Percentiles rank a stretch among this genome's conserved stretches.
These are phyloP conservation scores for Ethmia dodecea DNA, from an alignment of 2,888 invertebrate genomes.

Conservation along the genomic window DNA sequence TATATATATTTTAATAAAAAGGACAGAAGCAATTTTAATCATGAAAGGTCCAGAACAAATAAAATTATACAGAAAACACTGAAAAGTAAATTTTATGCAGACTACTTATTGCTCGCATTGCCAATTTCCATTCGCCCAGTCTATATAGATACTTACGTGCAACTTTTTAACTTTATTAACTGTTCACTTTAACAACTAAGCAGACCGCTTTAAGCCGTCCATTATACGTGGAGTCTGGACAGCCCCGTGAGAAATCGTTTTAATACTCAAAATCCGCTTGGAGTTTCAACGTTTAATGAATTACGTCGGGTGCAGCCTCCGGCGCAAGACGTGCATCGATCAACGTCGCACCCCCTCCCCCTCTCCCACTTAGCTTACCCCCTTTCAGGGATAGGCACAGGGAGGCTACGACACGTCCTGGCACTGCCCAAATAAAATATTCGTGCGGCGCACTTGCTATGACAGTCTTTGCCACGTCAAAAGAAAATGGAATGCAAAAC, in stretches of 20 bases:
- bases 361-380: conserved; percentile 16
- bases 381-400: conserved; percentile 50
- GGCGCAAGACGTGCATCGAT: conserved; percentile 82
- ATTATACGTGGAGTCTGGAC: too few relatives aligned
- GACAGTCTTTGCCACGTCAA: conserved; percentile 10
- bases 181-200: conserved; percentile 54
- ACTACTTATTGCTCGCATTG: too few relatives aligned
- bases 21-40: too few relatives aligned
- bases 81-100: too few relatives aligned
- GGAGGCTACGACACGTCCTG: conserved; percentile 51
- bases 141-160: too few relatives aligned
- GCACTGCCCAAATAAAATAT: conserved; percentile 75
- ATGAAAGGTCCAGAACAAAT: too few relatives aligned
- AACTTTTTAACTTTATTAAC: conserved; percentile 49
- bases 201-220: conserved; percentile 47
- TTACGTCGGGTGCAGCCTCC: conserved; percentile 77
- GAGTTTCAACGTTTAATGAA: conserved; percentile 77
- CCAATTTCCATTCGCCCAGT: too few relatives aligned
- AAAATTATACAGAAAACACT: too few relatives aligned
- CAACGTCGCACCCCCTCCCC: conserved; percentile 47
- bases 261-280: conserved; percentile 76
- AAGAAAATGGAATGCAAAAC: conserved; percentile 9
- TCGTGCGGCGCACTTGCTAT: conserved; percentile 36
- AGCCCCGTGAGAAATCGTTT: conserved; percentile 74
- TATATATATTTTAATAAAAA: too few relatives aligned